Conservation (phyloP, 2,888 invertebrate species). For the Brenthis hecate region DNA sequence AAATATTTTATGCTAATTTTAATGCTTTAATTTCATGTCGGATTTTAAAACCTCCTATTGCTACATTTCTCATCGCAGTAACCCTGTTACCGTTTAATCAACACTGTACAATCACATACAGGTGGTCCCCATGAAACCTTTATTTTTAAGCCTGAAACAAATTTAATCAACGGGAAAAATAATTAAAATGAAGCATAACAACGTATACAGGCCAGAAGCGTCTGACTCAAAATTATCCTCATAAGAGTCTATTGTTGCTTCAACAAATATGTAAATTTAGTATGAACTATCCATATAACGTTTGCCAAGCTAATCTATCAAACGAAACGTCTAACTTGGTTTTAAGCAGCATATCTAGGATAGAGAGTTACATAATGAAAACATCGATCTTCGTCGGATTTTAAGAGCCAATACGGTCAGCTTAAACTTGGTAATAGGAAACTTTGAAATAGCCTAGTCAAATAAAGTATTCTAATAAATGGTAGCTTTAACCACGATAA, state of each 20-base stretch:
- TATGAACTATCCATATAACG: slow-evolving; percentile 23
- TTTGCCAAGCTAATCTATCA: slow-evolving; percentile 37
- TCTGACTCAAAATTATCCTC: slow-evolving; percentile 12
- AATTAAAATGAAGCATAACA: slow-evolving; percentile 20
- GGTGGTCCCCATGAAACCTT: slow-evolving; percentile 29
- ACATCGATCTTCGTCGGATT: slow-evolving; percentile 41
- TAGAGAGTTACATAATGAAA: slow-evolving; percentile 39
- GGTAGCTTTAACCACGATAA: background rate
- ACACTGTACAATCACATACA: slow-evolving; percentile 33
- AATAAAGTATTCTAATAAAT: slow-evolving; percentile 15
- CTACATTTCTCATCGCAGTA: slow-evolving; percentile 18
- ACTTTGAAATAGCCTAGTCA: slow-evolving; percentile 28
- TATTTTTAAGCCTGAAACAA: slow-evolving; percentile 29
- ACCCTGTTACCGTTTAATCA: slow-evolving; percentile 32
- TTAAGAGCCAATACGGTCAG: slow-evolving; percentile 38
- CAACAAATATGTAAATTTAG: background rate
- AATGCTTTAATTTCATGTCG: slow-evolving; percentile 18
- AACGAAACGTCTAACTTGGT: slow-evolving; percentile 35
- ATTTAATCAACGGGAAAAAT: slow-evolving; percentile 32
- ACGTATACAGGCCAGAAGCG: background rate
- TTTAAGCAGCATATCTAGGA: slow-evolving; percentile 35
- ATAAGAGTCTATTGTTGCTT: slow-evolving; percentile 18
- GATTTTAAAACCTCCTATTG: slow-evolving; percentile 18
- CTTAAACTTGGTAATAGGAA: slow-evolving; percentile 28
- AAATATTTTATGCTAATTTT: slow-evolving; percentile 6